Conservation (phyloP, 2,888 invertebrate species). For the Kryphioiulus occultus region DNA sequence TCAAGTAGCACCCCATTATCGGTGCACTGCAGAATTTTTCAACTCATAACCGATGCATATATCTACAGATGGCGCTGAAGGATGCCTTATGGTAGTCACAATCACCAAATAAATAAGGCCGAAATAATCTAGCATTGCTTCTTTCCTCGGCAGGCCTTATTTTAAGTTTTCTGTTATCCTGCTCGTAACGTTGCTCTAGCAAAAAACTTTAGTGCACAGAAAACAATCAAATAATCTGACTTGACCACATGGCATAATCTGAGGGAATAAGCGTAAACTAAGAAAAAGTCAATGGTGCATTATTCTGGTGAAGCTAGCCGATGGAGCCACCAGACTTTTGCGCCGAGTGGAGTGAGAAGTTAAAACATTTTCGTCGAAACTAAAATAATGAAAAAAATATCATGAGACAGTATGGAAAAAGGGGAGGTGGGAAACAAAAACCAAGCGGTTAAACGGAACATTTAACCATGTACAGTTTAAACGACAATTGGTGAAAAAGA, state of each 20-base stretch:
- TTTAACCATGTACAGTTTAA: slow-evolving; percentile 33
- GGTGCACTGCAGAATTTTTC: neutral
- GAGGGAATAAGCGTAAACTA: neutral
- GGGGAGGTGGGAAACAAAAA: neutral
- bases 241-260: neutral
- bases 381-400: neutral
- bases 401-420: neutral
- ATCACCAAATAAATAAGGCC: too few species aligned
- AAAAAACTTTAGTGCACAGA: too few species aligned
- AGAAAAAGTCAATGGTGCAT: too few species aligned
- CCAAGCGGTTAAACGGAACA: neutral
- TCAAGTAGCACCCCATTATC: neutral
- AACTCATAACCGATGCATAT: neutral
- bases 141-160: too few species aligned
- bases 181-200: too few species aligned
- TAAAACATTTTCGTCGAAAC: neutral
- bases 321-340: neutral
- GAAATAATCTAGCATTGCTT: too few species aligned
- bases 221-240: too few species aligned
- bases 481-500: slow-evolving; percentile 36
- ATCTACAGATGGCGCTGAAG: neutral
- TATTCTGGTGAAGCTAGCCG: neutral
- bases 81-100: neutral
- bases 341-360: neutral
- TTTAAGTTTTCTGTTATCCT: too few species aligned